Percentiles rank a stretch among this genome's conserved stretches.
phyloP scores from a whole-genome alignment of 2,888 invertebrate species.

The Lacanobia wlatinum region DNA sequence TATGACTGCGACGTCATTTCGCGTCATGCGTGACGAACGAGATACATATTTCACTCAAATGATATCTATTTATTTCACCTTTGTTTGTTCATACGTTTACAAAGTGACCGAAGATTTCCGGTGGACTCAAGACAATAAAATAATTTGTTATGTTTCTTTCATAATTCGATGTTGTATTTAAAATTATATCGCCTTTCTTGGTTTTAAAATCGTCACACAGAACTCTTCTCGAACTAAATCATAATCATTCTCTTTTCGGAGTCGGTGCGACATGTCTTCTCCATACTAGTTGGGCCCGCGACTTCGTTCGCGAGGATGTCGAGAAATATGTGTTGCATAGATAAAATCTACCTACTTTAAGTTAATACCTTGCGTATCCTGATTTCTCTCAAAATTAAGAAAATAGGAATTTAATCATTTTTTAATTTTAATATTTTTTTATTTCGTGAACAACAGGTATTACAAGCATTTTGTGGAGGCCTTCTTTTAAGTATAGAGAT shows the following conservation, averaged over 20 bases:
- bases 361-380: too few species aligned
- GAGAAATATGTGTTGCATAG: too few species aligned
- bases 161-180: not conserved
- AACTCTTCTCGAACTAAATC: not conserved
- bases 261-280: too few species aligned
- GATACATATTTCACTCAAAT: not conserved
- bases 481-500: too few species aligned
- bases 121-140: not conserved
- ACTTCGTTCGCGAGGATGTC: too few species aligned
- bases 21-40: conserved; percentile 24
- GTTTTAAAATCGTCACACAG: not conserved
- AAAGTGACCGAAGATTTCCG: conserved; percentile 1
- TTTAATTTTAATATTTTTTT: too few species aligned
- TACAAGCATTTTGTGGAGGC: too few species aligned
- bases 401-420: too few species aligned
- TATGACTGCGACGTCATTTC: not conserved
- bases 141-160: not conserved
- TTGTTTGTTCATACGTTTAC: conserved; percentile 30
- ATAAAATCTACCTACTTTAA: too few species aligned
- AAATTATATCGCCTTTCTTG: not conserved
- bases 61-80: conserved; percentile 18
- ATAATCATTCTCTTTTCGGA: not conserved
- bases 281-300: too few species aligned
- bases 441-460: too few species aligned
- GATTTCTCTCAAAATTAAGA: too few species aligned